Conservation (phyloP, 2,797 vertebrate species). For the Menidia menidia region DNA sequence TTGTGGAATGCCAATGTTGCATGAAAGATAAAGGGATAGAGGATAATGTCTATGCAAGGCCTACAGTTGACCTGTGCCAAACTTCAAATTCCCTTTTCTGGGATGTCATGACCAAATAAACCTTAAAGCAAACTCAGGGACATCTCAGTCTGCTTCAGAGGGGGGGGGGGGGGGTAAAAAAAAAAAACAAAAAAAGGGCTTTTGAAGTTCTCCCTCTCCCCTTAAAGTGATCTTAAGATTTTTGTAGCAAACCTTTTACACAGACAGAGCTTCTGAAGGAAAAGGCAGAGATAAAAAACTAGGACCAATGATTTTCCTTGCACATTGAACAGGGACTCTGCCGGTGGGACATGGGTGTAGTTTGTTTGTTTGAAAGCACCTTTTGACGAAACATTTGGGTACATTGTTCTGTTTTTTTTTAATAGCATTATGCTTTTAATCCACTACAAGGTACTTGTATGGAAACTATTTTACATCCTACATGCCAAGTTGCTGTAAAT, state of each 20-base stretch:
- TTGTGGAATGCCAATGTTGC: no score
- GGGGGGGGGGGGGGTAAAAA: no score
- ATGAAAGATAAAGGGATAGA: neutral
- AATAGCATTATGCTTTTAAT: neutral
- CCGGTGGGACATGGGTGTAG: neutral
- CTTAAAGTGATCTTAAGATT: no score
- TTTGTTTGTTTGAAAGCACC: constrained; percentile 16
- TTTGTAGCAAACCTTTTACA: no score
- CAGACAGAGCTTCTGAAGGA: no score
- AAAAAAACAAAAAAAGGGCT: no score
- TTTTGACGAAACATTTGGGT: neutral
- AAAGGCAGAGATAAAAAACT: no score
- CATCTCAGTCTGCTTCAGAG: neutral
- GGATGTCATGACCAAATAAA: constrained; percentile 4
- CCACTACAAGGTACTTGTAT: neutral
- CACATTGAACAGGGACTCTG: neutral
- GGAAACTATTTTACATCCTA: neutral
- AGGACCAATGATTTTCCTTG: neutral
- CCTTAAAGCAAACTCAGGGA: neutral
- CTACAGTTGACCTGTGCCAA: constrained; percentile 16
- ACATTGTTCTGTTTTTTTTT: neutral
- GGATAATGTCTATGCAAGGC: constrained; percentile 21
- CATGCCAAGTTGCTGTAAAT: neutral
- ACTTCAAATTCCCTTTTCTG: neutral
- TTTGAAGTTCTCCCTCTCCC: no score